phyloP scores from a whole-genome alignment of 2,113 vertebrate genomes.

The Hemichromis elongatus region DNA sequence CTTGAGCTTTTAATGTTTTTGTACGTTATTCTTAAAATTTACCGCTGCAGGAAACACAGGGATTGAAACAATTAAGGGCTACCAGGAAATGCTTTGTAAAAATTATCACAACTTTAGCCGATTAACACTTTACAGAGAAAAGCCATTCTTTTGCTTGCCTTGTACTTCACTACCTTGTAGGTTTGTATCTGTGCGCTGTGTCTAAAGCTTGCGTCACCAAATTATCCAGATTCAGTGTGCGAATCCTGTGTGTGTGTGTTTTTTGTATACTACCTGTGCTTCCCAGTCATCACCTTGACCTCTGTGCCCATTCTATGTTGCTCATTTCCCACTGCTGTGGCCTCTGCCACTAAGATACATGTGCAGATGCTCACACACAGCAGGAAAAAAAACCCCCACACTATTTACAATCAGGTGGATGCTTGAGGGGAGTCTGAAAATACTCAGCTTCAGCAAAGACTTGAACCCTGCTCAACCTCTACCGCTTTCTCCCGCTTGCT shows the following conservation, averaged over 20 bases:
- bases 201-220: not conserved
- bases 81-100: not conserved
- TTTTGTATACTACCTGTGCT: not conserved
- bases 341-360: conserved; percentile 24
- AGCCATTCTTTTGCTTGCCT: not conserved
- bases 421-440: not conserved
- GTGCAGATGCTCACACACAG: not conserved
- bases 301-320: conserved; percentile 20
- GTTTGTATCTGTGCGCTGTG: not conserved
- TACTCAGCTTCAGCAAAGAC: not conserved
- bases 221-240: not conserved
- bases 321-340: conserved; percentile 53
- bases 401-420: not conserved
- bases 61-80: not conserved
- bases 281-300: conserved; percentile 50
- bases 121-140: not conserved
- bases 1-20: not conserved
- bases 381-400: not conserved
- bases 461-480: not conserved
- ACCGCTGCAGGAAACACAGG: not conserved
- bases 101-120: not conserved
- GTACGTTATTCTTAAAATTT: not conserved
- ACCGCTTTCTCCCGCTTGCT: not conserved
- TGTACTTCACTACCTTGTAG: not conserved
- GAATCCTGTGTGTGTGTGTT: not conserved